These are phyloP conservation scores for Ommatoiulus sabulosus DNA, from an alignment of 2,888 invertebrate species.

Conservation along the genomic window DNA sequence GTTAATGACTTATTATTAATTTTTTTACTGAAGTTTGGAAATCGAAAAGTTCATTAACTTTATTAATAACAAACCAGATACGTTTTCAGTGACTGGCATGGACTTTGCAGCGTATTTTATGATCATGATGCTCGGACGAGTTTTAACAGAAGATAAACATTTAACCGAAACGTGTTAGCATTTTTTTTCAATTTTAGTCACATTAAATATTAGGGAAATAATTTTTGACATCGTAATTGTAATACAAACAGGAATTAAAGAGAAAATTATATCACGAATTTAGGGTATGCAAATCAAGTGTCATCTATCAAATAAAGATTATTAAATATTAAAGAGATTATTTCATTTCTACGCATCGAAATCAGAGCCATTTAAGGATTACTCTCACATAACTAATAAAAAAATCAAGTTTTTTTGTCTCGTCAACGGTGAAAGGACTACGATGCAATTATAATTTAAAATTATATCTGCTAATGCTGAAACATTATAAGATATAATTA, in stretches of 20 bases:
- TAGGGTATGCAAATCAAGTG: neutral
- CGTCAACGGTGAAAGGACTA: neutral
- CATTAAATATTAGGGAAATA: neutral
- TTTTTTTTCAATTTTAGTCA: neutral
- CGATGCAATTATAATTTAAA: neutral
- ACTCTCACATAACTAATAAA: neutral
- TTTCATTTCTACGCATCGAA: neutral
- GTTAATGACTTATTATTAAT: conserved; percentile 9
- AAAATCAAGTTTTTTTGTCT: neutral
- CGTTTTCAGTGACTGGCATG: neutral
- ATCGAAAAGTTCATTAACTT: conserved; percentile 29
- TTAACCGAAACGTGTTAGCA: neutral
- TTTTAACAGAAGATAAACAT: neutral
- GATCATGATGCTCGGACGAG: neutral
- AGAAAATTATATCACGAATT: neutral
- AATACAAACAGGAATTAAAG: neutral
- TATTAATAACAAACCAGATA: neutral
- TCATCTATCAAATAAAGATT: neutral
- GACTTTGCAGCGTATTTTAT: neutral
- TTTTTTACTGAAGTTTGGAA: neutral
- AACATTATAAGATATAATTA: no score
- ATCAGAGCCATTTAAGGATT: neutral
- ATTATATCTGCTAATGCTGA: neutral
- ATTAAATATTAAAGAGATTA: neutral
- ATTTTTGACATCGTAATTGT: neutral